phyloP scores from a whole-genome alignment of 2,888 invertebrate genomes.

The Phortica magna region DNA sequence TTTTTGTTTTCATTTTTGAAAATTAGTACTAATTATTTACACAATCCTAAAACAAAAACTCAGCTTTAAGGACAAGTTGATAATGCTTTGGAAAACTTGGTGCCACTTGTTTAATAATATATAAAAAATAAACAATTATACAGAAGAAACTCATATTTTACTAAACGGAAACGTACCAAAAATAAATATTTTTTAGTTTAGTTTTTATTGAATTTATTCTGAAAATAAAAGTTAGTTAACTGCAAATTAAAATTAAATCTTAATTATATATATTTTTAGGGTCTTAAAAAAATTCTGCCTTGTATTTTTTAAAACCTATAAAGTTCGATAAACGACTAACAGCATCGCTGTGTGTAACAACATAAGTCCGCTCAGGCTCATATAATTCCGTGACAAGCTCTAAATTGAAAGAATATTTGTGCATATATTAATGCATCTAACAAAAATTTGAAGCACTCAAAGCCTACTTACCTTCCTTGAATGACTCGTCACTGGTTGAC shows the following conservation, averaged over 20 bases:
- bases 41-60: neutral
- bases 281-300: conserved; percentile 78
- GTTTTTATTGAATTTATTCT: neutral
- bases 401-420: conserved; percentile 43
- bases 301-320: conserved; percentile 81
- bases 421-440: neutral
- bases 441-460: conserved; percentile 45
- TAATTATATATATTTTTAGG: too few relatives aligned
- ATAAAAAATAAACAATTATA: neutral
- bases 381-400: conserved; percentile 78
- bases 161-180: too few relatives aligned
- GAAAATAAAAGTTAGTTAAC: too few relatives aligned
- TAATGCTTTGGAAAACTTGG: neutral
- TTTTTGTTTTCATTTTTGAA: neutral
- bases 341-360: conserved; percentile 80
- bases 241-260: neutral
- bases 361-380: conserved; percentile 78
- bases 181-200: neutral
- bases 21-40: neutral
- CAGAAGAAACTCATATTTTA: too few relatives aligned
- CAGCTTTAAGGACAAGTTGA: neutral
- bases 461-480: conserved; percentile 73
- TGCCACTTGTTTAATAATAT: neutral
- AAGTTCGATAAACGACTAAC: conserved; percentile 80
- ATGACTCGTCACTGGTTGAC: conserved; percentile 73